Evolutionary conservation across 2,888 invertebrate species (phyloP).

Genomic region (Leptopilina drosophilae): DNA sequence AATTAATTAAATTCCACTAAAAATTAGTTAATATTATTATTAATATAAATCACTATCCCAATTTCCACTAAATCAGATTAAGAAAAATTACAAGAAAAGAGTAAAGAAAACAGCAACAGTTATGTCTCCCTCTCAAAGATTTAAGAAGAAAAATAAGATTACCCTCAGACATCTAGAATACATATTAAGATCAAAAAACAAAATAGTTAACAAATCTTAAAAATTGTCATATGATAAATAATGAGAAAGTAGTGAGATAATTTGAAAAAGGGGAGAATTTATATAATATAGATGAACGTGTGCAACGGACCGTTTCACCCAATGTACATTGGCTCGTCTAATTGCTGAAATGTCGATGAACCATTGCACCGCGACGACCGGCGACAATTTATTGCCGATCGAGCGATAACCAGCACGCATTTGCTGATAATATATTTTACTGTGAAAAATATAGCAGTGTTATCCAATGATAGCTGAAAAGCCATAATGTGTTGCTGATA

Average conservation of each 20-base stretch:
- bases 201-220: not conserved
- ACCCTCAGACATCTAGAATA: too few species aligned
- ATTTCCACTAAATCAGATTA: too few species aligned
- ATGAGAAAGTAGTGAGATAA: constrained; percentile 2
- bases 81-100: too few species aligned
- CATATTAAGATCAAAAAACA: not conserved
- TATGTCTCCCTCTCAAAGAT: too few species aligned
- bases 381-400: constrained; percentile 30
- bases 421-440: constrained; percentile 38
- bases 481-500: constrained; percentile 22
- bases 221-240: not conserved
- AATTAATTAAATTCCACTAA: too few species aligned
- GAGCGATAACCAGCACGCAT: constrained; percentile 31
- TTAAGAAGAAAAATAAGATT: too few species aligned
- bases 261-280: not conserved
- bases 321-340: constrained; percentile 37
- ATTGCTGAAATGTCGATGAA: constrained; percentile 40
- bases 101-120: too few species aligned
- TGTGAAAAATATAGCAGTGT: constrained; percentile 22
- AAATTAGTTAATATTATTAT: too few species aligned
- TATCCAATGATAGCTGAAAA: constrained; percentile 15
- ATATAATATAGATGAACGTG: not conserved
- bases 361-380: constrained; percentile 26
- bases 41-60: too few species aligned
- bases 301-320: constrained; percentile 19